Evolutionary conservation across 2,888 invertebrate species (phyloP), one percentile per base, ranked within the genome.

Genomic region (Dasypogon diadema): DNA sequence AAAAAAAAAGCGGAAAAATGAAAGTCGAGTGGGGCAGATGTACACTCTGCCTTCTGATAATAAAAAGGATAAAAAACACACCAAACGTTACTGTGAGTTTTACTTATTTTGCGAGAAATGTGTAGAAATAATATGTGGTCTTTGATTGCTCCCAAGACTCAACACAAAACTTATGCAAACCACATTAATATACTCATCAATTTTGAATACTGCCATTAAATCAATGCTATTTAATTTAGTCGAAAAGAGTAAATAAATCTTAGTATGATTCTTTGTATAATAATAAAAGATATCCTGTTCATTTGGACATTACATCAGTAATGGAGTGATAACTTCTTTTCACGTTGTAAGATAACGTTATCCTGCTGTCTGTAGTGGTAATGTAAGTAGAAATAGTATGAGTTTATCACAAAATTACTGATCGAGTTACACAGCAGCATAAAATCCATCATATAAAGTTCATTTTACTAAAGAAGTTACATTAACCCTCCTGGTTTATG

Each of bases 91-190:
- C 42, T 60, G 16, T 60, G 0, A 14, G n/a, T 56, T 26, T 12
- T 26, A n/a, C 21, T 26, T 55, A 56, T 26, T 56, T n/a, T 55
- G 42, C 3, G 8, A 42, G n/a, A 8, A 12, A 65, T 65, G 46
- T 51, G 2, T 42, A 2, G 51, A 8, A 51, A 51, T 21, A 21
- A 51, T 18, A 51, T 21, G 51, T 65, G 65, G 65, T 65, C 65
- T 65, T 65, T 65, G 65, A 65, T 65, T 65, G 65, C 65, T 65
- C 65, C n/a, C 42, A 48, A 5, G 42, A 26, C 22, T 65, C 65
- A 42, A 46, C 46, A 65, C 65, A 26, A 14, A 65, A 65, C 65
- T 14, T 14, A 37, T 5, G 46, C 18, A 65, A 37, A 24, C 16
- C 14, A 65, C 14, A 65, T 24, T 14, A 65, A 34, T 42, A 14